Conservation (phyloP, 2,797 vertebrate genomes). For the Mus caroli region DNA sequence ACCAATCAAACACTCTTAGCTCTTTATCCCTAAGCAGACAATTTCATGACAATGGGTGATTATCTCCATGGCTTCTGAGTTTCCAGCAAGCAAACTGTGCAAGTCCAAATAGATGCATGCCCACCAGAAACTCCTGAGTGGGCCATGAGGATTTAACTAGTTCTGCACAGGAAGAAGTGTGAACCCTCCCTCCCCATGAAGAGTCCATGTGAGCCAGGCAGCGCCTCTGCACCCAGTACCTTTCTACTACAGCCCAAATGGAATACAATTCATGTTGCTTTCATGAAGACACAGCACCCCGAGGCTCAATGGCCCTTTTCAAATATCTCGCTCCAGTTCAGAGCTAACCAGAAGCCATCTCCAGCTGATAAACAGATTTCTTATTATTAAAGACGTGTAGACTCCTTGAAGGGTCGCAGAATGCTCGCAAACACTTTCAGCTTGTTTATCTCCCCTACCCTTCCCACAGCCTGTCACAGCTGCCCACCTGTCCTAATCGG, state of each 20-base stretch:
- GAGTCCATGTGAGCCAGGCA: background rate
- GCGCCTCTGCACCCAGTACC: background rate
- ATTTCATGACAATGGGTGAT: background rate
- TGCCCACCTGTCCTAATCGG: background rate
- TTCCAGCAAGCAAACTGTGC: slow-evolving; percentile 1
- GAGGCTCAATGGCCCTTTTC: background rate
- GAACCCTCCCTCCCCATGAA: background rate
- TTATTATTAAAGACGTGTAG: background rate
- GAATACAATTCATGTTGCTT: background rate
- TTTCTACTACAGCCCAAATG: background rate
- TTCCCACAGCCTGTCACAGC: background rate
- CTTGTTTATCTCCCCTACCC: slow-evolving; percentile 8
- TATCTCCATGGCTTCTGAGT: slow-evolving; percentile 23
- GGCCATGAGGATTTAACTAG: slow-evolving; percentile 4
- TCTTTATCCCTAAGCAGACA: slow-evolving; percentile 10
- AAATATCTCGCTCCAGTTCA: background rate
- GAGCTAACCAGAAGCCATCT: background rate
- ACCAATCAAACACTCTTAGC: background rate
- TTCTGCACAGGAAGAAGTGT: background rate
- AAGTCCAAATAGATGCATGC: background rate
- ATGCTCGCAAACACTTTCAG: background rate
- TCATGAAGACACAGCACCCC: background rate
- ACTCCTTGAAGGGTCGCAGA: background rate
- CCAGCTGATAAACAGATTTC: background rate
- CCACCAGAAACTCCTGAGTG: background rate